A percentile compares a stretch with the other conserved stretches of the same genome.
Conservation (phyloP, 2,888 invertebrate species). For the Lucinisca nassula region DNA sequence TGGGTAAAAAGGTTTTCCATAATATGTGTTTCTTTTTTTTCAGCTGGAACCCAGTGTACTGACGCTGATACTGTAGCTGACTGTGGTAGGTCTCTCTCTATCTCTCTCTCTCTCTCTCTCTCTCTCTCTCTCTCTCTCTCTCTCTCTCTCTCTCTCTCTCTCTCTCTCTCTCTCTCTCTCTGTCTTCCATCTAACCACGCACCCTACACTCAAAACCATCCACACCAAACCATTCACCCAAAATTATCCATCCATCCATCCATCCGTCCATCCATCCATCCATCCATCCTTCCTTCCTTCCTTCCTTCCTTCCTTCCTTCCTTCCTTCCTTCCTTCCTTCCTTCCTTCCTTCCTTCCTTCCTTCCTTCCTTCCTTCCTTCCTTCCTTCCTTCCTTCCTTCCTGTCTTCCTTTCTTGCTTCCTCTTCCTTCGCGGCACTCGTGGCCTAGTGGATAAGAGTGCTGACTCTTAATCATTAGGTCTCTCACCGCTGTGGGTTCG, state of each 20-base stretch:
- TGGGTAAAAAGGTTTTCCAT: too few relatives aligned
- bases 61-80: not conserved
- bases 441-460: too few relatives aligned
- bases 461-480: too few relatives aligned
- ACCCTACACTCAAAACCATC: too few relatives aligned
- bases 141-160: not conserved
- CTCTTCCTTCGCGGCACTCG: too few relatives aligned
- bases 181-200: too few relatives aligned
- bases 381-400: slow-evolving; percentile 9
- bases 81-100: not conserved
- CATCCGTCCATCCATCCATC: not conserved
- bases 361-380: not conserved
- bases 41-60: not conserved
- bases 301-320: slow-evolving; percentile 15
- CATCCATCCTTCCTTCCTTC: not conserved
- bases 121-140: not conserved
- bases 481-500: too few relatives aligned
- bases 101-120: not conserved
- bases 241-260: not conserved
- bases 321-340: not conserved
- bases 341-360: slow-evolving; percentile 5
- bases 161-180: not conserved
- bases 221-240: too few relatives aligned
- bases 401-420: not conserved
- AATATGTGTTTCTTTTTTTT: not conserved